phyloP scores from a whole-genome alignment of 2,797 vertebrate species.

The Smutsia temminckii region DNA sequence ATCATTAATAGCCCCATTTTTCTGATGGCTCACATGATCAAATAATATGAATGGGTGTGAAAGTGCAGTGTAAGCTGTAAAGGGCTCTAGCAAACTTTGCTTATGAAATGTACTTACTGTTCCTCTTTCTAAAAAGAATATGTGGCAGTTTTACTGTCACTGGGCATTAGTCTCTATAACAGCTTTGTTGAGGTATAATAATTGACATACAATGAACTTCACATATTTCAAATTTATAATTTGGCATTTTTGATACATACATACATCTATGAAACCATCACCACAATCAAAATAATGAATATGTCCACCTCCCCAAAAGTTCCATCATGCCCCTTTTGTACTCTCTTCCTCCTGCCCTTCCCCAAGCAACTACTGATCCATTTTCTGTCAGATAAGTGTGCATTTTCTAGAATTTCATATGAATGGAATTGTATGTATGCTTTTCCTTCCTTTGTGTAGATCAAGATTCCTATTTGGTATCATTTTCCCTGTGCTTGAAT shows the following conservation, averaged over 20 bases:
- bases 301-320: background rate
- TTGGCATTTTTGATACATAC: background rate
- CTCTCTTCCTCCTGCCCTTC: background rate
- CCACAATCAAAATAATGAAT: conserved; percentile 32
- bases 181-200: conserved; percentile 8
- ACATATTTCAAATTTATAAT: conserved; percentile 9
- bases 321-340: background rate
- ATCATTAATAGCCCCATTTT: conserved; percentile 33
- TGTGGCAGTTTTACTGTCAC: conserved; percentile 31
- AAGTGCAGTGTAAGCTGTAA: conserved; percentile 23
- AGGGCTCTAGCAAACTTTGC: background rate
- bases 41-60: conserved; percentile 1
- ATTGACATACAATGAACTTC: conserved; percentile 3
- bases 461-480: conserved; percentile 48
- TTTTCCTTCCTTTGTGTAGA: conserved; percentile 41
- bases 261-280: conserved; percentile 5
- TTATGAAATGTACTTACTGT: conserved; percentile 52
- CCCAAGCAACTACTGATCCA: background rate
- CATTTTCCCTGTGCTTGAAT: conserved; percentile 40
- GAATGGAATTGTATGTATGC: conserved; percentile 42
- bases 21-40: conserved; percentile 22
- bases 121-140: conserved; percentile 26
- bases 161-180: background rate
- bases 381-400: conserved; percentile 41
- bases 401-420: conserved; percentile 50